Percentiles rank a stretch among this genome's conserved stretches.
Evolutionary conservation across 2,113 vertebrate species (phyloP).

Genomic region (Indicator maculatus): DNA sequence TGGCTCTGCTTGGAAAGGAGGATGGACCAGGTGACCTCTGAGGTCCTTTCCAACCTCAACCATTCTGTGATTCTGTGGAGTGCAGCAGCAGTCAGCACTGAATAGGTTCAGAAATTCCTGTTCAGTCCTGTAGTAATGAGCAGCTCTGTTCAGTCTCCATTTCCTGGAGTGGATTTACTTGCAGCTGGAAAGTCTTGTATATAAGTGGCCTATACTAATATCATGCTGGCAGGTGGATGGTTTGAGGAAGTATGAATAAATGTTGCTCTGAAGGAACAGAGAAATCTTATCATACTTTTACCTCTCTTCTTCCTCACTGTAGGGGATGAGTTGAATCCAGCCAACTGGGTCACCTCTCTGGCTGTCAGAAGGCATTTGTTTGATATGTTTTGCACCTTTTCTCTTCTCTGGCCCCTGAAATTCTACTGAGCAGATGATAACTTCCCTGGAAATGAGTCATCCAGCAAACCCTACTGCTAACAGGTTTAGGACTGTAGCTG

Average conservation of each 20-base stretch:
- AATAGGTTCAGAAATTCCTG: not conserved
- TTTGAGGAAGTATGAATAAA: not conserved
- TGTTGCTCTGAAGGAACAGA: not conserved
- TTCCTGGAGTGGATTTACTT: not conserved
- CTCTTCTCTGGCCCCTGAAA: not conserved
- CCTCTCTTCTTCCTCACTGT: not conserved
- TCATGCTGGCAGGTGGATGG: not conserved
- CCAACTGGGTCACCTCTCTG: not conserved
- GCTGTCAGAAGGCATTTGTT: not conserved
- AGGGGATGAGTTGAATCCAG: not conserved
- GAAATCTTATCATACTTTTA: not conserved
- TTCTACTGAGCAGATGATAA: not conserved
- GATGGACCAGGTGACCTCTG: not conserved
- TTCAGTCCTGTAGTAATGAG: not conserved
- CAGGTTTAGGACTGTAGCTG: not conserved
- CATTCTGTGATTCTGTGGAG: too few relatives aligned
- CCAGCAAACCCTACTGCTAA: not conserved
- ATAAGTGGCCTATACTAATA: not conserved
- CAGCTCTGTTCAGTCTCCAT: not conserved
- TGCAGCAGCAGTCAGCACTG: not conserved
- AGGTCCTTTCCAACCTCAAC: not conserved
- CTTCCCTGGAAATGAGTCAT: not conserved
- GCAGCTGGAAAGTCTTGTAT: not conserved
- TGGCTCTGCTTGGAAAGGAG: not conserved
- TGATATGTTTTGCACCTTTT: not conserved